Evolutionary conservation across 2,888 invertebrate species (phyloP).

Genomic region (Autographa gamma): DNA sequence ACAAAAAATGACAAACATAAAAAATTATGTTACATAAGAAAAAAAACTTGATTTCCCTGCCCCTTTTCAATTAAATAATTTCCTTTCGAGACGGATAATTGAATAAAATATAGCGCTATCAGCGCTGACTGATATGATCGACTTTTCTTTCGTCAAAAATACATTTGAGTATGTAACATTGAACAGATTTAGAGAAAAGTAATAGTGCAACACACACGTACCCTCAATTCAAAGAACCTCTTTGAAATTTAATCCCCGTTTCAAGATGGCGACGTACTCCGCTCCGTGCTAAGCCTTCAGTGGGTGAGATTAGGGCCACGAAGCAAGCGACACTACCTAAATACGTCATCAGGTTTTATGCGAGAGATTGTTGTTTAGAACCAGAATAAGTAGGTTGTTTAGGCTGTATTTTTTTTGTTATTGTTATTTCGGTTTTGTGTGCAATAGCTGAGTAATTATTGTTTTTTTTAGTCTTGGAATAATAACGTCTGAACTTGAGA

Average conservation of each 20-base stretch:
- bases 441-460: neutral
- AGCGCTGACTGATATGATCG: neutral
- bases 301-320: conserved; percentile 67
- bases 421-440: neutral
- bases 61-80: too few relatives aligned
- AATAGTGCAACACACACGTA: conserved; percentile 38
- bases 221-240: conserved; percentile 66
- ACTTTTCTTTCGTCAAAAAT: conserved; percentile 5
- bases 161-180: conserved; percentile 3
- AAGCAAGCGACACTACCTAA: conserved; percentile 59
- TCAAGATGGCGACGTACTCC: conserved; percentile 72
- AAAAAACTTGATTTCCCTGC: too few relatives aligned
- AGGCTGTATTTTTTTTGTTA: neutral
- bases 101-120: neutral
- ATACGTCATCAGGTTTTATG: conserved; percentile 42
- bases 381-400: neutral
- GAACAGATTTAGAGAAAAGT: conserved; percentile 41
- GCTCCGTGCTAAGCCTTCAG: conserved; percentile 68
- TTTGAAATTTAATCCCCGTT: conserved; percentile 76
- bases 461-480: neutral
- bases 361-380: conserved; percentile 7
- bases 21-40: too few relatives aligned
- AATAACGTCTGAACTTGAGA: too few relatives aligned
- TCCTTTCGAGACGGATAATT: too few relatives aligned
- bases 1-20: too few relatives aligned